phyloP scores from a whole-genome alignment of 1,140 invertebrate genomes.

The Megalopta genalis region DNA sequence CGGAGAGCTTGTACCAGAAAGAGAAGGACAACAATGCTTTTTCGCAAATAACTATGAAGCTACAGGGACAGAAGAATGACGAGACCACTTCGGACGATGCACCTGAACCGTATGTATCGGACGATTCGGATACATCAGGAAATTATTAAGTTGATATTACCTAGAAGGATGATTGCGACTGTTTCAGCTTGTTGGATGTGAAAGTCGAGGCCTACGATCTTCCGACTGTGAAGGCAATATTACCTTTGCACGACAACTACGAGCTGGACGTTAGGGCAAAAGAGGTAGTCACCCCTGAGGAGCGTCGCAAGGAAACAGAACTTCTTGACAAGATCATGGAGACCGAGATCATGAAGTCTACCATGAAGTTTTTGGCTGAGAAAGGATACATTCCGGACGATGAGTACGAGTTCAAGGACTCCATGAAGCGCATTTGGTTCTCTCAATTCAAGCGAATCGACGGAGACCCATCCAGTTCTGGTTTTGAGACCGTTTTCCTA shows the following conservation, averaged over 20 bases:
- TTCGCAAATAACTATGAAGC: constrained; percentile 75
- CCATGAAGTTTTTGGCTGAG: constrained; percentile 81
- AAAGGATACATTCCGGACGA: constrained; percentile 79
- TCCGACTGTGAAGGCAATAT: constrained; percentile 78
- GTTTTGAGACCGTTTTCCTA: constrained; percentile 83
- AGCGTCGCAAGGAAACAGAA: constrained; percentile 81
- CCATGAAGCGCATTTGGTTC: constrained; percentile 81
- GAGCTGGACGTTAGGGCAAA: constrained; percentile 78
- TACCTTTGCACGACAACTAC: constrained; percentile 79
- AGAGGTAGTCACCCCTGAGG: constrained; percentile 81
- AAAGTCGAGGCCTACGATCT: constrained; percentile 75
- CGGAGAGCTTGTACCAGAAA: constrained; percentile 74
- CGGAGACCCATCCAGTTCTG: constrained; percentile 79
- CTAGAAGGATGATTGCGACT: background rate
- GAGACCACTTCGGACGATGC: constrained; percentile 75
- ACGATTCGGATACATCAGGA: too few relatives aligned
- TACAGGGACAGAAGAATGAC: constrained; percentile 77
- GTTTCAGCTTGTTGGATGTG: constrained; percentile 33
- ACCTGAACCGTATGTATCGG: constrained; percentile 73
- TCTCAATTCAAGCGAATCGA: constrained; percentile 81
- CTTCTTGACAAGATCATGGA: constrained; percentile 82
- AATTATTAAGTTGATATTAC: too few relatives aligned
- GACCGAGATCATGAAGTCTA: constrained; percentile 82
- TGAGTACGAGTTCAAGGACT: constrained; percentile 79
- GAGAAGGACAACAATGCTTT: constrained; percentile 78